A percentile compares a stretch with the other conserved stretches of the same genome.
Conservation (phyloP, 2,797 vertebrate species). For the Luscinia luscinia region DNA sequence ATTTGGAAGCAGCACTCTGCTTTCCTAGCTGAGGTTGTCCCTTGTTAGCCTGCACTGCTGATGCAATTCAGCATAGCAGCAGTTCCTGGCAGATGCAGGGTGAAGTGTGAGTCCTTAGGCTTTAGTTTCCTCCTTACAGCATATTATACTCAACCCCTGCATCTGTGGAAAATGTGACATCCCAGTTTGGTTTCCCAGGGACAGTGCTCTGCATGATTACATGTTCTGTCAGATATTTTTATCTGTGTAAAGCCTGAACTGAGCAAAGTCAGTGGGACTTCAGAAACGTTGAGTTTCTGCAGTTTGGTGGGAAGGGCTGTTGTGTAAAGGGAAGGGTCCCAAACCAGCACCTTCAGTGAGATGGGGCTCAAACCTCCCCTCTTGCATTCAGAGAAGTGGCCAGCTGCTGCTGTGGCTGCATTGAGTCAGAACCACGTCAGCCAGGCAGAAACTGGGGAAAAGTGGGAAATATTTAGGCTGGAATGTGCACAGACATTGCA, state of each 20-base stretch:
- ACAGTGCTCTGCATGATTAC: neutral
- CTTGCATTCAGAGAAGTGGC: neutral
- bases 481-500: neutral
- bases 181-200: neutral
- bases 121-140: neutral
- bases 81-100: neutral
- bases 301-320: neutral
- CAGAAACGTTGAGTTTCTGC: neutral
- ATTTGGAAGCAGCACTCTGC: neutral
- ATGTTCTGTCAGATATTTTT: neutral
- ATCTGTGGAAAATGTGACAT: neutral
- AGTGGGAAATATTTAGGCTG: neutral
- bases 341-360: neutral
- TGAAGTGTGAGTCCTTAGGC: constrained; percentile 16
- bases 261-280: neutral
- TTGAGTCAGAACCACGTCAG: neutral
- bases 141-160: neutral
- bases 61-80: neutral
- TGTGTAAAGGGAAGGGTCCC: neutral
- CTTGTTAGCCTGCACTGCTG: neutral
- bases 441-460: neutral
- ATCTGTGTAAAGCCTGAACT: neutral
- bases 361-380: neutral
- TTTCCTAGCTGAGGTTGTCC: neutral
- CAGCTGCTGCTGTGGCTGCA: neutral